Percentiles rank a stretch among this genome's conserved stretches.
These are phyloP conservation scores for Pyrrhosoma nymphula DNA, from an alignment of 2,888 invertebrate genomes.

Conservation along the genomic window DNA sequence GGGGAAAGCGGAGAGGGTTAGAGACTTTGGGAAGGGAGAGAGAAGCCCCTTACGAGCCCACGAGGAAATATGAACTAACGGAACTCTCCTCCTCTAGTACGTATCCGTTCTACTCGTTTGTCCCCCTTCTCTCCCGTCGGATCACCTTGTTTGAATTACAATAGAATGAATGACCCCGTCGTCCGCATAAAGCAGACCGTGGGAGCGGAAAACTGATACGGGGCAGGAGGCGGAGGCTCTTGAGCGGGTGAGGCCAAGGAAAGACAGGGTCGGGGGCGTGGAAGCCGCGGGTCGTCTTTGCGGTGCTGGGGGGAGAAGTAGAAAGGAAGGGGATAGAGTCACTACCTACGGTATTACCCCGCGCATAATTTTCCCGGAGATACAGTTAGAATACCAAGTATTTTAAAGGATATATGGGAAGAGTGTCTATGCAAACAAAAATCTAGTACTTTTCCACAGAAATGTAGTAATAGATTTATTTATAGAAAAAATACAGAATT, in stretches of 20 bases:
- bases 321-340: no score
- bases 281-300: background rate
- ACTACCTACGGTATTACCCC: no score
- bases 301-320: background rate
- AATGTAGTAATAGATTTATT: no score
- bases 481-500: no score
- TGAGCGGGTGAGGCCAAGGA: background rate
- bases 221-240: background rate
- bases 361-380: no score
- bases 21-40: background rate
- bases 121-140: background rate
- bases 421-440: no score
- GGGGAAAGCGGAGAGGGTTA: background rate
- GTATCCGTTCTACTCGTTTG: background rate
- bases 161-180: constrained; percentile 43
- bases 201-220: constrained; percentile 40
- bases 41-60: background rate
- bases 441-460: no score
- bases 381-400: no score
- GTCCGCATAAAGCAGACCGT: constrained; percentile 25
- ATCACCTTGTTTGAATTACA: constrained; percentile 50
- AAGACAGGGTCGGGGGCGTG: background rate
- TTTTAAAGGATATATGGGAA: no score
- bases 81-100: background rate
- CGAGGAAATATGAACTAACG: background rate